phyloP scores from a whole-genome alignment of 2,888 invertebrate genomes.

The Cosmia trapezina region DNA sequence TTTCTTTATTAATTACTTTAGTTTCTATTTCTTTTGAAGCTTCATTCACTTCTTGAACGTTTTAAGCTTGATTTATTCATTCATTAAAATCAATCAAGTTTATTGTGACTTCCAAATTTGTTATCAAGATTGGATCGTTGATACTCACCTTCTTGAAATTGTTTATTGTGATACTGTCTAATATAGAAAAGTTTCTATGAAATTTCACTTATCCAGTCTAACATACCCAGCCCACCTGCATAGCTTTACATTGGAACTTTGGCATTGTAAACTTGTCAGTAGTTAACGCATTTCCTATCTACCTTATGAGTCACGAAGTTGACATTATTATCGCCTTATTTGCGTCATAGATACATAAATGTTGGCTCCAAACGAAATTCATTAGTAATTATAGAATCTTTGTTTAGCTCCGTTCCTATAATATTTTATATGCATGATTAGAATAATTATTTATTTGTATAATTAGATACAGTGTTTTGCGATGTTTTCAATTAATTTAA shows the following conservation, averaged over 20 bases:
- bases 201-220: neutral
- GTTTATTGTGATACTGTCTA: neutral
- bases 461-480: slow-evolving; percentile 69
- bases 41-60: slow-evolving; percentile 7
- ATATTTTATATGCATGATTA: slow-evolving; percentile 68
- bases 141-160: neutral
- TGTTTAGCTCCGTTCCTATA: slow-evolving; percentile 79
- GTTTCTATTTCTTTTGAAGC: slow-evolving; percentile 5
- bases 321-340: slow-evolving; percentile 67
- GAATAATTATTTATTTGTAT: slow-evolving; percentile 68
- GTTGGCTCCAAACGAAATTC: slow-evolving; percentile 76
- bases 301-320: slow-evolving; percentile 42
- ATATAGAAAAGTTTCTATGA: neutral
- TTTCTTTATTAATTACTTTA: slow-evolving; percentile 49
- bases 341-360: slow-evolving; percentile 73
- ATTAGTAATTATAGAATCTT: slow-evolving; percentile 79
- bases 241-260: slow-evolving; percentile 13
- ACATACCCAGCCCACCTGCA: slow-evolving; percentile 22
- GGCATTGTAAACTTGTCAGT: slow-evolving; percentile 28
- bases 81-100: neutral
- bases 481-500: slow-evolving; percentile 57
- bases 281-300: slow-evolving; percentile 37
- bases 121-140: neutral
- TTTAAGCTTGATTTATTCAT: neutral
- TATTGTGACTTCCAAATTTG: neutral